Conservation (phyloP, 2,797 vertebrate species). For the Podarcis lilfordi region DNA sequence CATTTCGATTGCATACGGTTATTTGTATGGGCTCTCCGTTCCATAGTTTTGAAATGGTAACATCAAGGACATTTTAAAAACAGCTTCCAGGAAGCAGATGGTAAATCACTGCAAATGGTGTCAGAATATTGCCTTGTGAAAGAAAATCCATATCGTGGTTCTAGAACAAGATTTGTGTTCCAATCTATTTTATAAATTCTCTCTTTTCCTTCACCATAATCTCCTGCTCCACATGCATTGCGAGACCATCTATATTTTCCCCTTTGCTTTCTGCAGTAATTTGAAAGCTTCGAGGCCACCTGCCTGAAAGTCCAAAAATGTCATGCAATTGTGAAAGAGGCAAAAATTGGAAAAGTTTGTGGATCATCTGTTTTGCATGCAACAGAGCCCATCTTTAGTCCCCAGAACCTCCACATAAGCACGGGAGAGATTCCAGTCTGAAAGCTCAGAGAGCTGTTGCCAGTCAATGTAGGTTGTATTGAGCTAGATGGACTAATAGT, state of each 20-base stretch:
- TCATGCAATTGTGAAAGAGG: background rate
- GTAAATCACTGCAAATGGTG: conserved; percentile 43
- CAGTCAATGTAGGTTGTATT: too few relatives aligned
- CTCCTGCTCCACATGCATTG: background rate
- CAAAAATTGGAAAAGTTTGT: too few relatives aligned
- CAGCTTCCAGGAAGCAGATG: conserved; percentile 40
- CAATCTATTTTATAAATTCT: conserved; percentile 21
- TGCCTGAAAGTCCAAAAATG: background rate
- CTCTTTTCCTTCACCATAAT: background rate
- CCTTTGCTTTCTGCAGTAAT: background rate
- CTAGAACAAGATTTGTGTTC: conserved; percentile 17
- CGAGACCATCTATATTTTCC: background rate
- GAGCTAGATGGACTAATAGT: too few relatives aligned
- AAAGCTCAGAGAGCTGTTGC: too few relatives aligned
- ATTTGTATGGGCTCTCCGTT: background rate
- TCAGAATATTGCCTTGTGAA: conserved; percentile 37
- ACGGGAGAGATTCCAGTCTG: too few relatives aligned
- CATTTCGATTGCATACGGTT: background rate
- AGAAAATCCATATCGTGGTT: conserved; percentile 32
- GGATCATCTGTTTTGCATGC: too few relatives aligned
- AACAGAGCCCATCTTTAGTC: too few relatives aligned
- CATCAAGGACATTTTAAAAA: conserved; percentile 37
- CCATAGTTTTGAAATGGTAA: conserved; percentile 1
- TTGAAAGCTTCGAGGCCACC: background rate
- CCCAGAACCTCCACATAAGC: too few relatives aligned